Evolutionary conservation across 2,113 vertebrate genomes (phyloP), one percentile per base, ranked within the genome.

Genomic region (Hippopotamus amphibius): DNA sequence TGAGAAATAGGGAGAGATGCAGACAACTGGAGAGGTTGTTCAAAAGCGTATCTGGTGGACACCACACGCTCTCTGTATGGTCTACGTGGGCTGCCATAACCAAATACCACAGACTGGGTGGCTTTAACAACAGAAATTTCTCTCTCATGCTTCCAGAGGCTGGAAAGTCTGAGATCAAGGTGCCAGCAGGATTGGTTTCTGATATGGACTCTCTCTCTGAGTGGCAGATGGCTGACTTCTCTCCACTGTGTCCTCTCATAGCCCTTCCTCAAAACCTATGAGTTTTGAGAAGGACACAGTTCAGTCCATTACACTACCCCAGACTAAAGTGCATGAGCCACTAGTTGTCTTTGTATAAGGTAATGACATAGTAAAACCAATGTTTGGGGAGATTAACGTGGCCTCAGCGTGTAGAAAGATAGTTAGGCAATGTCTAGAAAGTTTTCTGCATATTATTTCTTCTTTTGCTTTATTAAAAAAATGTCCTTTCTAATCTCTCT

Each of bases 371-470:
- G 8, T 50, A n/a, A 77, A 80, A 86, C 26, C 53, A 66, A 14
- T 53, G 37, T 88, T 81, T 33, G 6, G 21, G 6, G 30, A 90
- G 30, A 90, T n/a, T n/a, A 59, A 55, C 28, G 26, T 68, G 13
- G 26, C 66, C 53, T 74, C 24, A 3, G 1, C 41, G 15, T 81
- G 0, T 74, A 53, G 48, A 59, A 84, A 55, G 41, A 85, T 76
- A 81, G 24, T 92, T 87, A 82, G 48, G 72, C 48, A 88, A 88
- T 86, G 43, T 71, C 76, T 79, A 55, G 28, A 90, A 93, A 71
- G 19, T 33, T 79, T 81, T 92, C 16, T 74, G 61, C 2, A 10
- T 48, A 30, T 50, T 55, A 28, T 71, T 85, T 96, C 26, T 59
- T 91, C 53, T 30, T 71, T 88, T 82, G 7, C 33, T 94, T 71